A percentile compares a stretch with the other conserved stretches of the same genome.
These are phyloP conservation scores for Pogoniulus pusillus DNA, from an alignment of 2,797 vertebrate species.

Conservation along the genomic window DNA sequence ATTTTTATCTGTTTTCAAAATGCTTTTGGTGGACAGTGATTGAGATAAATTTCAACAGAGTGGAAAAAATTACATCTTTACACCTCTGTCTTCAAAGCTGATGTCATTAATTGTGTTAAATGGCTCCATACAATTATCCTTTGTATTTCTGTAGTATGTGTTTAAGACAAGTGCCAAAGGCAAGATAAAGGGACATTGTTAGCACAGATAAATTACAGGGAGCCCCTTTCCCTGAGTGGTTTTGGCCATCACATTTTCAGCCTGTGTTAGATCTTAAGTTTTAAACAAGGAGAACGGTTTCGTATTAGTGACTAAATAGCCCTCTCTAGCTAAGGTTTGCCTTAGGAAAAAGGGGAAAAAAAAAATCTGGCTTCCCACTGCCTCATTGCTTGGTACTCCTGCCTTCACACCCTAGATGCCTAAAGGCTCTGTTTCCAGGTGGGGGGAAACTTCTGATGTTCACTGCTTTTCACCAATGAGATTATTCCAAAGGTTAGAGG, in stretches of 20 bases:
- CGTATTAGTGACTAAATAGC: not conserved
- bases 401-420: slow-evolving; percentile 3
- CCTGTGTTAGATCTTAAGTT: not conserved
- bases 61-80: not conserved
- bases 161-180: slow-evolving; percentile 9
- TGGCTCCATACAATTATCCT: not conserved
- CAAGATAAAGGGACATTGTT: not conserved
- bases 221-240: not conserved
- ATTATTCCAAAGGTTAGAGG: not conserved
- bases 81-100: not conserved
- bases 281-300: not conserved
- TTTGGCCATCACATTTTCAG: not conserved
- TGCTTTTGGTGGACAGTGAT: slow-evolving; percentile 23
- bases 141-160: not conserved
- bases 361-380: slow-evolving; percentile 26
- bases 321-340: slow-evolving; percentile 24
- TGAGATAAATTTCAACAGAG: slow-evolving; percentile 35
- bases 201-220: not conserved
- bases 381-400: slow-evolving; percentile 17
- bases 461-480: not conserved
- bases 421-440: slow-evolving; percentile 39
- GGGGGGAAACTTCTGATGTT: slow-evolving; percentile 14
- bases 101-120: not conserved
- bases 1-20: slow-evolving; percentile 32
- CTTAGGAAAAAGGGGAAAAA: slow-evolving; percentile 3